A percentile compares a stretch with the other conserved stretches of the same genome.
Conservation (phyloP, 2,797 vertebrate genomes). For the Neosilurus mollespiculum region DNA sequence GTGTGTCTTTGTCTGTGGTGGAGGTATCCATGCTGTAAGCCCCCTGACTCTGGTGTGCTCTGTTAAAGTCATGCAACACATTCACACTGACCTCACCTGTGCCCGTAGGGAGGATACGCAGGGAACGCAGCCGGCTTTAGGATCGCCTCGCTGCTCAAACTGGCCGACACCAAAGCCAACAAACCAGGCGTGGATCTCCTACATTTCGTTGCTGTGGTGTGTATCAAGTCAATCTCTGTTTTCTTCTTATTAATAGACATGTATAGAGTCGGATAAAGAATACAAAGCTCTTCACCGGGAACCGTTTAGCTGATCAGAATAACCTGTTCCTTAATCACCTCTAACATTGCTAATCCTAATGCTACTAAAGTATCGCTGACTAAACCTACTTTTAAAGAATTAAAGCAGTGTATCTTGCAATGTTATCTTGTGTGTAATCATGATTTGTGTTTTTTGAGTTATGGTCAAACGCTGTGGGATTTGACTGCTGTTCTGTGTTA, state of each 20-base stretch:
- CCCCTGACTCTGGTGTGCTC: constrained; percentile 49
- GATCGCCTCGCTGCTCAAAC: constrained; percentile 78
- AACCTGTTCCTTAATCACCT: neutral
- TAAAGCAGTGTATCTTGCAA: neutral
- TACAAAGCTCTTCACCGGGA: neutral
- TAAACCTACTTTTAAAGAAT: neutral
- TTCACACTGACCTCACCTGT: constrained; percentile 57
- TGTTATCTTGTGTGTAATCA: neutral
- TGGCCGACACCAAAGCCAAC: constrained; percentile 84
- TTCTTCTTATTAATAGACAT: neutral
- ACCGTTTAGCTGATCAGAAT: neutral
- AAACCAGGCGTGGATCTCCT: constrained; percentile 82
- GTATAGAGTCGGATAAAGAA: neutral
- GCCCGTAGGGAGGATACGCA: constrained; percentile 76
- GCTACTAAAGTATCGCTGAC: neutral
- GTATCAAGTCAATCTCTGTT: constrained; percentile 21
- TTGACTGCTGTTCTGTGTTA: neutral
- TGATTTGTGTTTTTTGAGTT: neutral
- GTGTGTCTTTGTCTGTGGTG: constrained; percentile 46
- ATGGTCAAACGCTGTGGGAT: neutral
- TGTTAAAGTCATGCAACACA: constrained; percentile 52
- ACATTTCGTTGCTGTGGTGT: constrained; percentile 80
- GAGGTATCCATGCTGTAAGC: constrained; percentile 45
- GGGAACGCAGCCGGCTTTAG: constrained; percentile 81
- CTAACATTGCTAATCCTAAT: neutral